Conservation (phyloP, 2,113 vertebrate genomes). For the Petroica traversi region DNA sequence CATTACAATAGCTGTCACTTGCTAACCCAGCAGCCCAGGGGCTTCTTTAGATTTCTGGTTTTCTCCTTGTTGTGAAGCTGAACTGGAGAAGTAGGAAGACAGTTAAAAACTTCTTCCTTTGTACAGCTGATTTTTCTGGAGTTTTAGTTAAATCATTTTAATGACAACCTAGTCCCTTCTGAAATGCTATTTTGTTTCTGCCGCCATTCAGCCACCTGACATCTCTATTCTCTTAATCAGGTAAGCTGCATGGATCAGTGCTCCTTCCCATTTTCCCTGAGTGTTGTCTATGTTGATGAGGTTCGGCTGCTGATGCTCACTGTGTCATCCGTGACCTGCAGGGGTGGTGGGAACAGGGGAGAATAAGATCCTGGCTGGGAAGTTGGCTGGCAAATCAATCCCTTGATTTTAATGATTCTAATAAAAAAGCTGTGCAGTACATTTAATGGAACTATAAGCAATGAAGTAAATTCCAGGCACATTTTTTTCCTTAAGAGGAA, state of each 20-base stretch:
- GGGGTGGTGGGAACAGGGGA: background rate
- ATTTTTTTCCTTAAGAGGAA: background rate
- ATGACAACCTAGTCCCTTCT: background rate
- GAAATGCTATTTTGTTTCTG: background rate
- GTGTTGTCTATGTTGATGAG: background rate
- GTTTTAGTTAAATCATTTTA: background rate
- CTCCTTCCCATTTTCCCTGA: background rate
- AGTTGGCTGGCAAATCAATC: background rate
- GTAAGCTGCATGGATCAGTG: background rate
- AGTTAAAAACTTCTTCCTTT: background rate
- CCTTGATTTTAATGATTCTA: background rate
- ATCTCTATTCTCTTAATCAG: background rate
- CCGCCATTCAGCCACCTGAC: background rate
- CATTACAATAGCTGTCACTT: background rate
- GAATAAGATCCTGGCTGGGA: background rate
- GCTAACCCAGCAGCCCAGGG: background rate
- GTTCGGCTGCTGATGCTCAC: background rate
- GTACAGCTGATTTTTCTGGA: background rate
- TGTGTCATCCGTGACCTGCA: accelerated
- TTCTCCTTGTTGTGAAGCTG: background rate
- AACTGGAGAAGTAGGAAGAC: background rate
- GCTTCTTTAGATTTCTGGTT: background rate
- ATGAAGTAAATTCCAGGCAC: background rate
- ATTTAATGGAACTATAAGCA: background rate
- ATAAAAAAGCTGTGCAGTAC: background rate